phyloP scores from a whole-genome alignment of 2,113 vertebrate genomes.

The Periophthalmodon schlosseri region DNA sequence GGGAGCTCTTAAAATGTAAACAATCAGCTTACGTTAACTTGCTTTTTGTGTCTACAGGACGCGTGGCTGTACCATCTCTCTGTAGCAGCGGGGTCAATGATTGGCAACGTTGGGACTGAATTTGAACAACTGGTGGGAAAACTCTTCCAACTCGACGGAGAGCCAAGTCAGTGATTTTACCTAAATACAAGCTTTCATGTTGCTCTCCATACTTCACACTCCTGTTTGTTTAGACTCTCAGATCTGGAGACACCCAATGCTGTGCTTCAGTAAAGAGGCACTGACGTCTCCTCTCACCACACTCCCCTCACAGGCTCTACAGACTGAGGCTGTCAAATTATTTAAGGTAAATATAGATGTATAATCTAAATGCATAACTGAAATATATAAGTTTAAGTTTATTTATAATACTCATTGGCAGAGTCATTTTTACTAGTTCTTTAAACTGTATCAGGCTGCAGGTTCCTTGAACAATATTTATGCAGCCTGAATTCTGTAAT shows the following conservation, averaged over 20 bases:
- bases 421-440: no score
- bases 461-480: no score
- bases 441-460: no score
- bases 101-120: conserved; percentile 89
- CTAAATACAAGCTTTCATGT: neutral
- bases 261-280: conserved; percentile 96
- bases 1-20: no score
- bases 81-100: conserved; percentile 86
- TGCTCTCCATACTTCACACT: neutral
- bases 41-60: conserved; percentile 74
- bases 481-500: no score
- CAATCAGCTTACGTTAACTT: no score
- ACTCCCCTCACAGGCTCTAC: conserved; percentile 92
- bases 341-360: conserved; percentile 84
- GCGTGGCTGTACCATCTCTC: conserved; percentile 95
- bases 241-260: conserved; percentile 89
- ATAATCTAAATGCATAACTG: no score
- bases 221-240: conserved; percentile 80
- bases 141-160: conserved; percentile 86
- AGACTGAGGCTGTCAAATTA: conserved; percentile 96
- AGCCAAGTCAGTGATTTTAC: conserved; percentile 80
- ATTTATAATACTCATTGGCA: no score
- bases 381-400: no score
- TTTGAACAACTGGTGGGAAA: conserved; percentile 95
- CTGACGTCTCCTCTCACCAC: conserved; percentile 91